Evolutionary conservation across 2,888 invertebrate genomes (phyloP), one percentile per base, ranked within the genome.

Genomic region (Acanthococcus lagerstroemiae): DNA sequence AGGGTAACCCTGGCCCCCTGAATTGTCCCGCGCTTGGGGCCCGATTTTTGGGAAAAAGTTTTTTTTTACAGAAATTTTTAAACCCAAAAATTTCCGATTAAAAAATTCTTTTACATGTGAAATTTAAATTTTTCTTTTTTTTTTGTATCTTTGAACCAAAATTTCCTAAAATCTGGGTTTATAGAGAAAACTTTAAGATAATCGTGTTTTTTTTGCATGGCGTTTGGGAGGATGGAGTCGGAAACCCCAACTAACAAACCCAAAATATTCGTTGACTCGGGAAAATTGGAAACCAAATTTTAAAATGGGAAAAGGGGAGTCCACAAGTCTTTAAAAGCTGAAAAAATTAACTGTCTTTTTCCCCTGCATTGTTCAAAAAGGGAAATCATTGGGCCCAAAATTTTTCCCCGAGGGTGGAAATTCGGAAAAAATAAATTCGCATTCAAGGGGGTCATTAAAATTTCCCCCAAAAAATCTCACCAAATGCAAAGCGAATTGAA

Each of bases 401-500:
- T n/a, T n/a, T n/a, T 48, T 26, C 56, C 57, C 9, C 48, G 68
- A 68, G 25, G 67, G 68, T 26, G 45, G 65, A n/a, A n/a, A 22
- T 58, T 69, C 6, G 63, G 67, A 25, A 57, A 61, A 30, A 63
- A 68, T n/a, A 68, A 66, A 21, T 17, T 63, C 15, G 66, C 67
- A 1, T 58, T 69, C 17, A 65, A 68, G 19, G 60, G 66, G 17
- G 37, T 68, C 19, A 57, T 66, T 19, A 68, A 69, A 67, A 60
- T 66, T n/a, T 63, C 68, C 26, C 60, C n/a, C 66, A 15, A 25
- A 63, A 12, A 67, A 68, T 52, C 44, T 69, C 17, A 46, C 67
- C 2, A 66, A 61, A 9, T 57, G 66, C 4, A 66, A 69, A 63
- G 67, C 54, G 69, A 68, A 50, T 30, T 66, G 2, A 68, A 69